Conservation (phyloP, 2,797 vertebrate species). For the Pipistrellus pygmaeus region DNA sequence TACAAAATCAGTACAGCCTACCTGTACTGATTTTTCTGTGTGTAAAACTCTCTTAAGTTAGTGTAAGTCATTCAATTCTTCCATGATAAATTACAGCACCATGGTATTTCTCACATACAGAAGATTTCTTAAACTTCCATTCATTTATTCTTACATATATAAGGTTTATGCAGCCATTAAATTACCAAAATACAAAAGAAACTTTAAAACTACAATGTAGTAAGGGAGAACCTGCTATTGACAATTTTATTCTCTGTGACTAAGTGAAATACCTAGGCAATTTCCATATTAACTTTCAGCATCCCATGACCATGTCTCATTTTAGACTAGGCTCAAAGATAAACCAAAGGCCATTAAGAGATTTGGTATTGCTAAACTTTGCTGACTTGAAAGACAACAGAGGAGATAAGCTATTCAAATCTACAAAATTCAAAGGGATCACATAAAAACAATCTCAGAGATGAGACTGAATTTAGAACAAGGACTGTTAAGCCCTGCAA, state of each 20-base stretch:
- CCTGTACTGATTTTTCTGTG: not conserved
- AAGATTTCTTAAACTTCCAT: not conserved
- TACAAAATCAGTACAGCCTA: not conserved
- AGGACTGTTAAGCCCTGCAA: not conserved
- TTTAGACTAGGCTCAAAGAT: not conserved
- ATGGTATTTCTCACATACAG: not conserved
- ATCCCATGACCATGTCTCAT: not conserved
- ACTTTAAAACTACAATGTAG: not conserved
- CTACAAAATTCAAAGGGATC: conserved; percentile 4
- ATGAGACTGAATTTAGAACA: not conserved
- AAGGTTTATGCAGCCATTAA: not conserved
- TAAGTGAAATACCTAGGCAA: conserved; percentile 10
- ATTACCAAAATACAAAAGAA: conserved; percentile 44
- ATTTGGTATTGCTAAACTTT: conserved; percentile 1
- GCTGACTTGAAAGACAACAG: not conserved
- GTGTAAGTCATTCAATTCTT: not conserved
- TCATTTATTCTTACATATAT: not conserved
- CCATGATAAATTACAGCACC: not conserved
- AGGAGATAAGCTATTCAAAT: conserved; percentile 13
- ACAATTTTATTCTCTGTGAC: conserved; percentile 24
- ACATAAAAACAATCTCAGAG: not conserved
- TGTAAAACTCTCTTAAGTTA: not conserved
- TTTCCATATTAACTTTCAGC: not conserved
- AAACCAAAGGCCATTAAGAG: not conserved
- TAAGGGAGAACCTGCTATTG: not conserved